Evolutionary conservation across 2,888 invertebrate genomes (phyloP).

Genomic region (Thymelicus lineola): DNA sequence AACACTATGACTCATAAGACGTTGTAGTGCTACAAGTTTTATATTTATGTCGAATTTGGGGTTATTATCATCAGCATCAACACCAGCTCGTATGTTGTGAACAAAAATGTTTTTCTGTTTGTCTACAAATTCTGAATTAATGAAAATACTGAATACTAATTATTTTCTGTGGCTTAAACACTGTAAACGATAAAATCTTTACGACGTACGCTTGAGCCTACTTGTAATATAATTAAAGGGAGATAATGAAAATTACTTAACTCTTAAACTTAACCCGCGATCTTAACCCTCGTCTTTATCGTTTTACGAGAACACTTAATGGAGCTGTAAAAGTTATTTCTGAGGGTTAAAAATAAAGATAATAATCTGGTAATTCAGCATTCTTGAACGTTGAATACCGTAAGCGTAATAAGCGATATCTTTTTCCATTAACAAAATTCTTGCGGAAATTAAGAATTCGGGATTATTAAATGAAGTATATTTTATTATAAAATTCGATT

Average conservation of each 20-base stretch:
- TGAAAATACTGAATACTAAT: too few relatives aligned
- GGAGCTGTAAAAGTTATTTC: conserved; percentile 37
- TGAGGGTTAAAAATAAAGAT: conserved; percentile 35
- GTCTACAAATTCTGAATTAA: too few relatives aligned
- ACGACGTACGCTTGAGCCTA: conserved; percentile 2
- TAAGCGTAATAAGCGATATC: conserved; percentile 12
- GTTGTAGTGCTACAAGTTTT: too few relatives aligned
- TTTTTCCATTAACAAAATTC: conserved; percentile 1
- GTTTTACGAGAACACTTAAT: conserved; percentile 41
- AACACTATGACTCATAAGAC: too few relatives aligned
- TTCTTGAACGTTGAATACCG: conserved; percentile 12
- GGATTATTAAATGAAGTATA: not conserved
- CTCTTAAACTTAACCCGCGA: conserved; percentile 30
- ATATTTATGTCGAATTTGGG: too few relatives aligned
- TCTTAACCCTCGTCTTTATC: conserved; percentile 37
- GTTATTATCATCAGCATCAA: too few relatives aligned
- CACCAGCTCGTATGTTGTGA: too few relatives aligned
- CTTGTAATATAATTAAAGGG: conserved; percentile 32
- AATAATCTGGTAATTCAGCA: conserved; percentile 27
- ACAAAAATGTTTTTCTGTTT: too few relatives aligned
- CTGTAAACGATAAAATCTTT: conserved; percentile 16
- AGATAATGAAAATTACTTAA: conserved; percentile 35
- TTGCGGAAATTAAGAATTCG: not conserved
- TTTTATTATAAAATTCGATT: not conserved
- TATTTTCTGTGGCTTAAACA: too few relatives aligned